Evolutionary conservation across 2,888 invertebrate species (phyloP).

Genomic region (Cheilosia impressa): DNA sequence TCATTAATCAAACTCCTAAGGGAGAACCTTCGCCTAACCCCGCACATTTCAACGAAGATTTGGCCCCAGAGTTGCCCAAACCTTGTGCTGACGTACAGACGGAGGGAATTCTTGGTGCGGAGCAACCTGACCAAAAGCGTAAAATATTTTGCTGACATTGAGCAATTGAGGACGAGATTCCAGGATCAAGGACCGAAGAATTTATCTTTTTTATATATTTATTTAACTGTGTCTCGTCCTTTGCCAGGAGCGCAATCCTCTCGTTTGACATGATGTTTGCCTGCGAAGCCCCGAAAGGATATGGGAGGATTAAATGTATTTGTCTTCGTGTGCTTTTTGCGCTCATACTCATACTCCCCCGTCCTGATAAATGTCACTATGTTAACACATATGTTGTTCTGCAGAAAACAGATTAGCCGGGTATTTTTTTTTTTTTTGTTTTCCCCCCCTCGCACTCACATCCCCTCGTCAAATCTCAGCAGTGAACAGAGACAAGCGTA

Average conservation of each 20-base stretch:
- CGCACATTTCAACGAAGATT: conserved; percentile 68
- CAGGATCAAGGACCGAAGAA: conserved; percentile 68
- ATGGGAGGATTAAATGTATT: conserved; percentile 71
- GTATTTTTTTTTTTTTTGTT: conserved; percentile 12
- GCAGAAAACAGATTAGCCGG: conserved; percentile 68
- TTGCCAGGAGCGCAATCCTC: conserved; percentile 59
- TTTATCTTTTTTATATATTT: conserved; percentile 63
- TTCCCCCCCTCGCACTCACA: conserved; percentile 41
- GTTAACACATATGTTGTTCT: conserved; percentile 74
- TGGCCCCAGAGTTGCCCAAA: conserved; percentile 52
- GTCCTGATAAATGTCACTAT: conserved; percentile 72
- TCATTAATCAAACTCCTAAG: conserved; percentile 71
- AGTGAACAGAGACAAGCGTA: conserved; percentile 56
- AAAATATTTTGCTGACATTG: conserved; percentile 75
- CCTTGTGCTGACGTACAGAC: conserved; percentile 33
- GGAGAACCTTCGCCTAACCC: conserved; percentile 53
- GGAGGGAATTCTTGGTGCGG: conserved; percentile 13
- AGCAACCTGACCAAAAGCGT: conserved; percentile 69
- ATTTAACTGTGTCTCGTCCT: conserved; percentile 47
- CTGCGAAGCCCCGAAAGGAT: conserved; percentile 53
- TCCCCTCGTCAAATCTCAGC: conserved; percentile 72
- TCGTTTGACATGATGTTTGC: conserved; percentile 72
- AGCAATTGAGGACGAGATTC: conserved; percentile 73
- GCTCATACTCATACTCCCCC: conserved; percentile 4
- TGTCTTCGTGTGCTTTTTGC: conserved; percentile 57